These are phyloP conservation scores for Drosophila monieri DNA, from an alignment of 2,888 invertebrate species.

Conservation along the genomic window DNA sequence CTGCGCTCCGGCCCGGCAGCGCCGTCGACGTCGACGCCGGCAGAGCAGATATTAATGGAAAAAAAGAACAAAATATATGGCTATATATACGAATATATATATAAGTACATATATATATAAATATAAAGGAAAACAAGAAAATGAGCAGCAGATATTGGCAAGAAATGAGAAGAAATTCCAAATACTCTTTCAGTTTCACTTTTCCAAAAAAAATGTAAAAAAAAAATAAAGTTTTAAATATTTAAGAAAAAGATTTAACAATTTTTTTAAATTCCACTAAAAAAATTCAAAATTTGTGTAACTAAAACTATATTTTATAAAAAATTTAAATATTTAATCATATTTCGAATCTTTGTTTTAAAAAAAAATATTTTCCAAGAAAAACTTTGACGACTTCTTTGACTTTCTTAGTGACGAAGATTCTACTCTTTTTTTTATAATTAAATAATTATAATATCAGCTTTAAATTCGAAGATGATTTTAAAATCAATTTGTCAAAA, in stretches of 20 bases:
- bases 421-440: no score
- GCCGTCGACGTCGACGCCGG: constrained; percentile 59
- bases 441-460: no score
- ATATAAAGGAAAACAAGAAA: constrained; percentile 64
- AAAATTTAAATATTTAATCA: no score
- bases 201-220: background rate
- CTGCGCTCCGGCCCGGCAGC: constrained; percentile 51
- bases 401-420: no score
- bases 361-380: background rate
- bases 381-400: background rate
- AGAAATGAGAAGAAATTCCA: constrained; percentile 21
- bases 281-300: background rate
- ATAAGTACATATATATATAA: constrained; percentile 43
- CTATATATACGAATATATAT: constrained; percentile 31
- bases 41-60: constrained; percentile 77
- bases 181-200: constrained; percentile 48
- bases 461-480: no score
- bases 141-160: constrained; percentile 35
- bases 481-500: no score
- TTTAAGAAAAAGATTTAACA: background rate
- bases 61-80: constrained; percentile 55
- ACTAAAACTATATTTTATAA: no score
- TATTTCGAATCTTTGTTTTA: no score
- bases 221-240: background rate
- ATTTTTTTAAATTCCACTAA: background rate